Evolutionary conservation across 2,113 vertebrate species (phyloP).

Genomic region (Cacatua alba): DNA sequence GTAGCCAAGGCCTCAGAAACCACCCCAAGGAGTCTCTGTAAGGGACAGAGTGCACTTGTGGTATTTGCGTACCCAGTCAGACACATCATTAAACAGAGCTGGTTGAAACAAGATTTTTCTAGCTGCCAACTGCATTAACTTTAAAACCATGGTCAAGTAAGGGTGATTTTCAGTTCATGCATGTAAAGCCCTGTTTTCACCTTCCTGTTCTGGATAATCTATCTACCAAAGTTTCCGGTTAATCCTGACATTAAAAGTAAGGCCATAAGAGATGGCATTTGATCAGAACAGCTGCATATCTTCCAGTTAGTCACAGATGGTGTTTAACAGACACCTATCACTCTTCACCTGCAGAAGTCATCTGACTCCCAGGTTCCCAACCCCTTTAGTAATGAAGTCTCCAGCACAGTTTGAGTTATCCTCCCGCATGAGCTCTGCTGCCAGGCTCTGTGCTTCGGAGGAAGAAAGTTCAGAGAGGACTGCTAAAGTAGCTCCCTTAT

Average conservation of each 20-base stretch:
- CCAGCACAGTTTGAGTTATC: not conserved
- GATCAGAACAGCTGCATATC: not conserved
- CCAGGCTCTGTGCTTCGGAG: not conserved
- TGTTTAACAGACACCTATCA: not conserved
- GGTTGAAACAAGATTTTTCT: not conserved
- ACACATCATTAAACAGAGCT: not conserved
- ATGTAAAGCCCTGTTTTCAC: not conserved
- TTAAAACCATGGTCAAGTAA: not conserved
- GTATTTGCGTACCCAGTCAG: not conserved
- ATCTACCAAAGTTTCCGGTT: not conserved
- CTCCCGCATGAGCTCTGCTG: not conserved
- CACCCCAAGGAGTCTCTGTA: accelerated
- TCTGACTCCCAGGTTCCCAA: not conserved
- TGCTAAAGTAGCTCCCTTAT: not conserved
- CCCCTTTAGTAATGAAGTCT: not conserved
- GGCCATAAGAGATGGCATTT: not conserved
- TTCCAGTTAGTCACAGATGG: not conserved
- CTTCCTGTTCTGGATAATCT: not conserved
- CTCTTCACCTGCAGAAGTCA: not conserved
- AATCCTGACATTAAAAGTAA: not conserved
- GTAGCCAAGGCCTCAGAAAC: not conserved
- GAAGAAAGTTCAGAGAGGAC: not conserved
- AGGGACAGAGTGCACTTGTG: no score
- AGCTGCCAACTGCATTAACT: not conserved
- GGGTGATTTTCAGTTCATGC: not conserved